A percentile compares a stretch with the other conserved stretches of the same genome.
phyloP scores from a whole-genome alignment of 35 echinoderm and acorn worm species.

The Strongylocentrotus purpuratus region DNA sequence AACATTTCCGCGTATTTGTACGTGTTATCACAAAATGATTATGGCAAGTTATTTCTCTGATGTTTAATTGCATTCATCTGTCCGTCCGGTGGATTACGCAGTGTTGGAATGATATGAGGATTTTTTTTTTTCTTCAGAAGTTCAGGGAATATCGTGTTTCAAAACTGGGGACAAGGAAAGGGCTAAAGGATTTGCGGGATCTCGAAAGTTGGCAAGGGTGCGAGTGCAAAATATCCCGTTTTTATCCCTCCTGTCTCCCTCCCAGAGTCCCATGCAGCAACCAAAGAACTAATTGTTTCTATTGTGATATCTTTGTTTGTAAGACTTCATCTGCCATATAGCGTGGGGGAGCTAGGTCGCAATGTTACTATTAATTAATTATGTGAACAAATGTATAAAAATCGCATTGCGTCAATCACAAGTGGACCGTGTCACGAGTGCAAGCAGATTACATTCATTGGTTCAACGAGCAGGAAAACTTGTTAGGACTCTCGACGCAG shows the following conservation, averaged over 20 bases:
- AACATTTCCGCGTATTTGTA: conserved; percentile 12
- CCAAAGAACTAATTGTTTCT: background rate
- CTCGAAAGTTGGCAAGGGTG: background rate
- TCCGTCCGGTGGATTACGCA: background rate
- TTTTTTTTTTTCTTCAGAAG: too few relatives aligned
- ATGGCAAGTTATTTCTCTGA: background rate
- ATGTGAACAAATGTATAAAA: too few relatives aligned
- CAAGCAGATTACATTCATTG: background rate
- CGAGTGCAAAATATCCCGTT: background rate
- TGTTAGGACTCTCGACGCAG: too few relatives aligned
- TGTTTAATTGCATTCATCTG: background rate
- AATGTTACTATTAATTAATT: too few relatives aligned
- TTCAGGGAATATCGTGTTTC: background rate
- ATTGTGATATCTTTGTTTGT: background rate
- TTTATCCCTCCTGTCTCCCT: background rate
- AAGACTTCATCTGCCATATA: background rate
- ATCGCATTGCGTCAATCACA: background rate
- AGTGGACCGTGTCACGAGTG: background rate
- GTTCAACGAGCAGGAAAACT: background rate
- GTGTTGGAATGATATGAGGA: background rate
- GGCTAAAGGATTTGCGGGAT: conserved; percentile 11
- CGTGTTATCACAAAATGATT: background rate
- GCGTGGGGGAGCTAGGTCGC: too few relatives aligned
- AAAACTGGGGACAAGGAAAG: conserved; percentile 30
- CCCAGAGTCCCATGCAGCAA: background rate